These are phyloP conservation scores for Hanleya hanleyi DNA, from an alignment of 2,888 invertebrate genomes.

Conservation along the genomic window DNA sequence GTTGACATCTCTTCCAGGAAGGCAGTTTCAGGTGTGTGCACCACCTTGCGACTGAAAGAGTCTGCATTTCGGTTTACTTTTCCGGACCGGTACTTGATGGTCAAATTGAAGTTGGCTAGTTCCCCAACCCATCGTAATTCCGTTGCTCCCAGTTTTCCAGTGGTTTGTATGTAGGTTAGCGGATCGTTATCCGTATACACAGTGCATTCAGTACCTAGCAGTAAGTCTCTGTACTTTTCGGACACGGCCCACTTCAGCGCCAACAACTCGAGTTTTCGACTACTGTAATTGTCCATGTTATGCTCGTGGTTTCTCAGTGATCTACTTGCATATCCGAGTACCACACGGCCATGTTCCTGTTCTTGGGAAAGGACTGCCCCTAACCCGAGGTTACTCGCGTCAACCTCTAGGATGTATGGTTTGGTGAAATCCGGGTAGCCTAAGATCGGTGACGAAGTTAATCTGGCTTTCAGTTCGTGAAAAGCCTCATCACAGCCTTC, in stretches of 20 bases:
- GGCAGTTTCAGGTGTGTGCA: neutral
- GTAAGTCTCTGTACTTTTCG: constrained; percentile 35
- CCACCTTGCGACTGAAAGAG: constrained; percentile 21
- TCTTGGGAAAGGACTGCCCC: constrained; percentile 40
- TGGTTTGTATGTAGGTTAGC: too few relatives aligned
- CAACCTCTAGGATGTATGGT: constrained; percentile 39
- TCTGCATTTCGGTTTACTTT: constrained; percentile 26
- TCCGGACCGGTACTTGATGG: constrained; percentile 21
- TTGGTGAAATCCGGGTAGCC: constrained; percentile 37
- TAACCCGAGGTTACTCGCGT: constrained; percentile 34
- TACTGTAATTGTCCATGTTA: constrained; percentile 38
- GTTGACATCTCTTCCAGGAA: too few relatives aligned
- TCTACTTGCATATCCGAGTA: constrained; percentile 39
- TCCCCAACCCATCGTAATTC: constrained; percentile 34
- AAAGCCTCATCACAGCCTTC: constrained; percentile 25
- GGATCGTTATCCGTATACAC: constrained; percentile 41
- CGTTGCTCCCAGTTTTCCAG: too few relatives aligned
- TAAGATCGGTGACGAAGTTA: constrained; percentile 28
- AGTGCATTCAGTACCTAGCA: constrained; percentile 25
- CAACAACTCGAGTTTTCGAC: constrained; percentile 34
- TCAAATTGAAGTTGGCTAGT: constrained; percentile 28
- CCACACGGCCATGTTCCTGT: constrained; percentile 18
- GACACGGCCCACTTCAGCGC: constrained; percentile 37
- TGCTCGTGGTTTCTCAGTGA: constrained; percentile 29
- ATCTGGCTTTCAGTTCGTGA: constrained; percentile 26